Conservation (phyloP, 1,140 invertebrate species). For the Anthonomus grandis region DNA sequence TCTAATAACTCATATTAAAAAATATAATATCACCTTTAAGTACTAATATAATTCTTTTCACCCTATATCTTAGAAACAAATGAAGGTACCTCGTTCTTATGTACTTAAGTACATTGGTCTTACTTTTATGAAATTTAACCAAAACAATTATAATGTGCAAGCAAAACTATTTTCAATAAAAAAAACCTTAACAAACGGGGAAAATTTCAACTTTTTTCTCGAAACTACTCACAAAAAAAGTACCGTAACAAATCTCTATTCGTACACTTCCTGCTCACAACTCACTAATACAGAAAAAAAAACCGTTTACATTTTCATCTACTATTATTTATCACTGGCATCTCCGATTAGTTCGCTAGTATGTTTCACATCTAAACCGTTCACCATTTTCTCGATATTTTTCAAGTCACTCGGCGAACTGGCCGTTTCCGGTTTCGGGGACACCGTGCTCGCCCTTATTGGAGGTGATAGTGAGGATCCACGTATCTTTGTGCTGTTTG, state of each 20-base stretch:
- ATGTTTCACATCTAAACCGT: constrained; percentile 79
- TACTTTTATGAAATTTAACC: too few relatives aligned
- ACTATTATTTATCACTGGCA: constrained; percentile 40
- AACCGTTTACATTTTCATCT: constrained; percentile 19
- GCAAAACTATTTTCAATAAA: too few relatives aligned
- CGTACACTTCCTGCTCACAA: neutral
- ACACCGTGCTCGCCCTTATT: constrained; percentile 50
- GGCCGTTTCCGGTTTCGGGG: constrained; percentile 45
- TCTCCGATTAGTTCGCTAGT: constrained; percentile 26
- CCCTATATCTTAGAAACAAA: too few relatives aligned
- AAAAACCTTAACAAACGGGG: too few relatives aligned
- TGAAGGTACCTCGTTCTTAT: too few relatives aligned
- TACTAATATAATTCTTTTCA: too few relatives aligned
- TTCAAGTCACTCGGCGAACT: constrained; percentile 73
- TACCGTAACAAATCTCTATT: neutral
- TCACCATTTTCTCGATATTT: constrained; percentile 96
- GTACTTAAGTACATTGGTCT: too few relatives aligned
- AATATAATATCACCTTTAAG: too few relatives aligned
- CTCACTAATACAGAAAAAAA: too few relatives aligned
- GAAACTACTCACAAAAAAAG: neutral
- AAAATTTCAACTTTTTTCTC: too few relatives aligned
- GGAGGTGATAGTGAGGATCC: constrained; percentile 54
- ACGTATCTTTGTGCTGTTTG: constrained; percentile 46
- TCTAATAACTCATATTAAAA: too few relatives aligned
- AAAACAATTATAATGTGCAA: too few relatives aligned